These are phyloP conservation scores for Petrolisthes cinctipes DNA, from an alignment of 2,888 invertebrate genomes.

Conservation along the genomic window DNA sequence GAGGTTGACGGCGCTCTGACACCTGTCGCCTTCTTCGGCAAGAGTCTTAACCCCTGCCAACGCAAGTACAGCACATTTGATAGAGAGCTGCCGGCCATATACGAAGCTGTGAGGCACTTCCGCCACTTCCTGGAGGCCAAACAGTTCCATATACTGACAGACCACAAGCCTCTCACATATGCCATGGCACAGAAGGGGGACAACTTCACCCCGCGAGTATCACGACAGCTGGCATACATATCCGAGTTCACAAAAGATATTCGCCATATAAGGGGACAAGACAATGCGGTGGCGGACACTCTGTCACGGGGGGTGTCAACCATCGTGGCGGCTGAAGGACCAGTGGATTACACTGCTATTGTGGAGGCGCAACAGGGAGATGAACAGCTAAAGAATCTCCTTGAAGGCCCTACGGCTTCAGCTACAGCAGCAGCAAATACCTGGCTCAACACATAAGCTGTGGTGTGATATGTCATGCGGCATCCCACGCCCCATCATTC, in stretches of 20 bases:
- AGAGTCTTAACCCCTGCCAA: constrained; percentile 62
- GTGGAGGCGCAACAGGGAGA: no score
- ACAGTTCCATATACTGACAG: constrained; percentile 67
- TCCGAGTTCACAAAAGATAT: constrained; percentile 69
- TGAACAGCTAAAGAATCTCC: no score
- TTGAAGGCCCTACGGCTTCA: no score
- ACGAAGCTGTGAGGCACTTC: constrained; percentile 55
- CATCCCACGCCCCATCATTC: no score
- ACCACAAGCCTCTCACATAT: constrained; percentile 67
- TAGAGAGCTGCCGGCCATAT: constrained; percentile 46
- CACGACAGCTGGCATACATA: constrained; percentile 68
- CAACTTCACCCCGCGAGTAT: constrained; percentile 68
- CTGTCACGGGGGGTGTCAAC: neutral
- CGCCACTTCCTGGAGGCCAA: constrained; percentile 68
- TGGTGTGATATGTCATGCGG: no score
- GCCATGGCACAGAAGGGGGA: constrained; percentile 68
- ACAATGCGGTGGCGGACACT: neutral
- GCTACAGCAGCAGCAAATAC: no score
- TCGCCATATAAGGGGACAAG: constrained; percentile 66
- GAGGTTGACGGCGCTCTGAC: no score
- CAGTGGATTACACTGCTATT: no score
- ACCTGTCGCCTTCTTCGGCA: no score
- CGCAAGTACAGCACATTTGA: constrained; percentile 68
- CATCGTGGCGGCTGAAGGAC: no score
- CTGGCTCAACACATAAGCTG: no score